These are phyloP conservation scores for Cordylochernes scorpioides DNA, from an alignment of 2,888 invertebrate species.

Conservation along the genomic window DNA sequence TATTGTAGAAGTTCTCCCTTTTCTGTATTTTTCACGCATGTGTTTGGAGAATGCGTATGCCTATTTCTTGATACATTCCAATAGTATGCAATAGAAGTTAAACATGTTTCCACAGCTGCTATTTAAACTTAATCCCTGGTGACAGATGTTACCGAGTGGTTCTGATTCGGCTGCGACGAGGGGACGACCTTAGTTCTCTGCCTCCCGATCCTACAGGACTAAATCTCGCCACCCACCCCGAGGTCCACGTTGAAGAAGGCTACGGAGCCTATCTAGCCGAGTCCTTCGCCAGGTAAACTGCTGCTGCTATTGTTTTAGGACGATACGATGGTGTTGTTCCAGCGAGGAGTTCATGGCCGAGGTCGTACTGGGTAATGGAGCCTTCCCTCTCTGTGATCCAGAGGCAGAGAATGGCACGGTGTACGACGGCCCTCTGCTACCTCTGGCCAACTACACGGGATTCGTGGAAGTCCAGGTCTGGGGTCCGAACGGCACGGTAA, in stretches of 20 bases:
- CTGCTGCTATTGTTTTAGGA: not conserved
- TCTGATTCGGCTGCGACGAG: constrained; percentile 13
- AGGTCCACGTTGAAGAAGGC: constrained; percentile 38
- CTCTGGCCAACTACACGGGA: constrained; percentile 51
- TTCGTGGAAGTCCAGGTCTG: constrained; percentile 55
- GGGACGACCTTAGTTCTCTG: constrained; percentile 10
- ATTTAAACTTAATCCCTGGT: constrained; percentile 1
- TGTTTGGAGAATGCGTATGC: not conserved
- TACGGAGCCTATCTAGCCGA: constrained; percentile 56
- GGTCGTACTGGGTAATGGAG: constrained; percentile 11
- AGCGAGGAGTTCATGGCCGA: constrained; percentile 11
- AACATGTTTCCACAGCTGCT: constrained; percentile 1
- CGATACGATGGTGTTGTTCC: not conserved
- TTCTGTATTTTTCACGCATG: no score
- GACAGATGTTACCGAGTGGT: constrained; percentile 15
- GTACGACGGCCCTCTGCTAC: constrained; percentile 43
- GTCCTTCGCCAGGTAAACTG: constrained; percentile 40
- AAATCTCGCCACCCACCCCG: constrained; percentile 40
- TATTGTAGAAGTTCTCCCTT: no score
- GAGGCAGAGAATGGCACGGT: constrained; percentile 5
- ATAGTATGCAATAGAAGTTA: not conserved
- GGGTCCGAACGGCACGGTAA: constrained; percentile 18
- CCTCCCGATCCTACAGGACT: constrained; percentile 25
- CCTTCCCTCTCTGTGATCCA: constrained; percentile 8
- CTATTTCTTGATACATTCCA: not conserved